Base-by-base conservation (phyloP, 2,888 invertebrate genomes). In the Brenthis daphne region DNA sequence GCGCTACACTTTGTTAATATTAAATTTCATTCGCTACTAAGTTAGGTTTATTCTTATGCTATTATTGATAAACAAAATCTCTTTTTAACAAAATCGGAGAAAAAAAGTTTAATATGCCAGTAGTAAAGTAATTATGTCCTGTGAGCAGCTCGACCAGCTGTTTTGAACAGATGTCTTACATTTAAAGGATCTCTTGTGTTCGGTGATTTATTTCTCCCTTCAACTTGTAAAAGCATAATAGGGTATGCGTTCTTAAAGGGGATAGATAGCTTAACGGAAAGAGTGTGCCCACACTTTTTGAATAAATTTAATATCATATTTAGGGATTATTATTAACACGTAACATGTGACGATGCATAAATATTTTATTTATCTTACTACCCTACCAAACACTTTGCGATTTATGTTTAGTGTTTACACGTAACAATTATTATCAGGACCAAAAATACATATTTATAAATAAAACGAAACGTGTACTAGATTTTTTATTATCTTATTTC, bases 181-280 rank as follows among this genome's bases (percentile, higher is more conserved):
- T 57, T 61, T 51, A 63, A 69, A 51, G 63, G 63, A 63, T 65
- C 61, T 61, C 63, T 65, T 66, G 29, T 69, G 47, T 57, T 65
- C 47, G 47, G 29, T 53, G 69, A 65, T 69, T 69, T 69, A 69
- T 69, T 63, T 66, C 47, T 50, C 8, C 50, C 68, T 55, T 65
- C 57, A 37, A 51, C 57, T 53, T 50, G 20, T 43, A 51, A 48
- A 48, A 20, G 16, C 47, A 60, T 48, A 60, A 55, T 33, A 66
- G 60, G 48, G 29, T 50, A 33, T 33, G 3, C 33, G n/a, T 57
- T 66, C 20, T 50, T 56, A 43, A 60, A 37, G 37, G 37, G 55
- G 48, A 16, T 29, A 60, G n/a, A 50, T 50, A 54, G 37, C 48
- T 54, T 33, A 29, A 6, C 24, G 16, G 13, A 12, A 56, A 55